phyloP scores from a whole-genome alignment of 2,888 invertebrate genomes.

The Polia nebulosa region DNA sequence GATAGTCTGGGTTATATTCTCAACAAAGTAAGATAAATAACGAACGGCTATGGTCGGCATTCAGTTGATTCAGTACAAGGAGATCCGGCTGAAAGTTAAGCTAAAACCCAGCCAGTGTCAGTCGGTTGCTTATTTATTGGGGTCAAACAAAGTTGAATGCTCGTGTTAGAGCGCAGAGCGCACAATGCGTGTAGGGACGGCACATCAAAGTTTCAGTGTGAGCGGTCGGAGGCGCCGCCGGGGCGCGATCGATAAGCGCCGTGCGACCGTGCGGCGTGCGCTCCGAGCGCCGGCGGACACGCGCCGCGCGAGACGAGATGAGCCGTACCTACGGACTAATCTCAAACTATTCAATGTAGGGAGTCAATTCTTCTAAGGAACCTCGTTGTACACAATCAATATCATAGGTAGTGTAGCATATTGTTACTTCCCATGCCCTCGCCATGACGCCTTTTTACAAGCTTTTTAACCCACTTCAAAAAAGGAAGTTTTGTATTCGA shows the following conservation, averaged over 20 bases:
- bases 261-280: not conserved
- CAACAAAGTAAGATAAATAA: too few relatives aligned
- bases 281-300: not conserved
- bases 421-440: too few relatives aligned
- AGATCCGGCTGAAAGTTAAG: not conserved
- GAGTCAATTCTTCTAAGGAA: not conserved
- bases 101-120: not conserved
- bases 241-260: slow-evolving; percentile 46
- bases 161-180: slow-evolving; percentile 12
- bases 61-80: not conserved
- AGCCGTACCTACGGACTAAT: not conserved
- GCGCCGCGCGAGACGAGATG: not conserved
- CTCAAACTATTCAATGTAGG: not conserved
- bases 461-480: too few relatives aligned
- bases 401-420: too few relatives aligned
- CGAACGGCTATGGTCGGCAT: not conserved
- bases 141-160: slow-evolving; percentile 16
- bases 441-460: too few relatives aligned
- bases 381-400: too few relatives aligned
- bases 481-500: too few relatives aligned
- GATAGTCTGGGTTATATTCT: too few relatives aligned
- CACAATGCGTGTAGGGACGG: slow-evolving; percentile 30
- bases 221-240: slow-evolving; percentile 41
- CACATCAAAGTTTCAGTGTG: slow-evolving; percentile 53
- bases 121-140: slow-evolving; percentile 5